A percentile compares a stretch with the other conserved stretches of the same genome.
Evolutionary conservation across 2,797 vertebrate genomes (phyloP).

Genomic region (Argya squamiceps): DNA sequence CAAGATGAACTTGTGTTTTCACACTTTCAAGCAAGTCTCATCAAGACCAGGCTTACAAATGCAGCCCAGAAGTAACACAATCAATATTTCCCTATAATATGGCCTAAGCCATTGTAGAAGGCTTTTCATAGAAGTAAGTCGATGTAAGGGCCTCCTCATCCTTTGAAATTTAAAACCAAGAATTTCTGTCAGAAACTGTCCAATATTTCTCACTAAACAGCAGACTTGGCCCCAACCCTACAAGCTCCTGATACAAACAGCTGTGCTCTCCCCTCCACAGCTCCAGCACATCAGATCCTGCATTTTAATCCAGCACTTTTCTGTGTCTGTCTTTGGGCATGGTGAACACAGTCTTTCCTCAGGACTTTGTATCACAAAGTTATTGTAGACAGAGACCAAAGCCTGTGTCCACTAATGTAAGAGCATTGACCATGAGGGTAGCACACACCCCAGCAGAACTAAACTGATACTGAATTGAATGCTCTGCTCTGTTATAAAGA

Average conservation of each 20-base stretch:
- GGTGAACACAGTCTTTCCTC: background rate
- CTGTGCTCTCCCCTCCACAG: background rate
- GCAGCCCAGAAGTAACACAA: background rate
- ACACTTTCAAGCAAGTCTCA: background rate
- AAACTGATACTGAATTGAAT: background rate
- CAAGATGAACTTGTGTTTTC: background rate
- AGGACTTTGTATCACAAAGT: background rate
- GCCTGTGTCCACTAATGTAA: background rate
- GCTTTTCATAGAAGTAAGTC: background rate
- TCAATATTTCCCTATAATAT: background rate
- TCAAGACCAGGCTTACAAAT: background rate
- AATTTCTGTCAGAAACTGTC: background rate
- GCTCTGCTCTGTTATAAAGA: background rate
- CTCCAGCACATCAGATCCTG: background rate
- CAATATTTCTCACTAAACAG: background rate
- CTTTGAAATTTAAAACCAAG: background rate
- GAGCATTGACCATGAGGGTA: background rate
- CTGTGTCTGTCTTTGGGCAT: background rate
- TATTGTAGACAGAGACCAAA: background rate
- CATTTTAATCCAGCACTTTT: background rate
- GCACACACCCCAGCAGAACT: background rate
- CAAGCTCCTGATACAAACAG: background rate
- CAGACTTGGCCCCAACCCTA: background rate
- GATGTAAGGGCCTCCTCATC: rapidly evolving
- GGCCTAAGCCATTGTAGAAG: background rate